Conservation (phyloP, 2,113 vertebrate species). For the Aptenodytes forsteri region DNA sequence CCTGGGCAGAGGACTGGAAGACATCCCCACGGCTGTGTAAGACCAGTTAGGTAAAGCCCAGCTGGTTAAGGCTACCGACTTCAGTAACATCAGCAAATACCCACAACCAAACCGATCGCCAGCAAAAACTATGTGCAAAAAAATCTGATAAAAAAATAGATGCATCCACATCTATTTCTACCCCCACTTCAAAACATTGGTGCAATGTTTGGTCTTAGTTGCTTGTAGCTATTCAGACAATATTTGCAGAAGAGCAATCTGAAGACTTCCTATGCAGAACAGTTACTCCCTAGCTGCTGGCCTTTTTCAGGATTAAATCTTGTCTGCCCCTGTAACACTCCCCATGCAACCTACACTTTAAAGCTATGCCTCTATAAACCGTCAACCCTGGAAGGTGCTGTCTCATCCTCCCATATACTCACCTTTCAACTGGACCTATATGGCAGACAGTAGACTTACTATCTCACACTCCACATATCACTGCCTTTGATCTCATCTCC, state of each 20-base stretch:
- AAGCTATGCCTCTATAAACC: not conserved
- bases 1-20: not conserved
- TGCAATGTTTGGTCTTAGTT: not conserved
- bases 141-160: not conserved
- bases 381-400: not conserved
- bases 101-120: rapidly evolving
- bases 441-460: not conserved
- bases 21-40: not conserved
- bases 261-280: not conserved
- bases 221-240: not conserved
- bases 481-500: not conserved
- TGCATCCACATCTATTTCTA: not conserved
- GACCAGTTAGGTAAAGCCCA: not conserved
- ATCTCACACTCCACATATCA: not conserved
- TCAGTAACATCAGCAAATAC: not conserved
- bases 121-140: not conserved
- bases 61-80: not conserved
- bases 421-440: not conserved
- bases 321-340: not conserved
- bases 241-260: not conserved
- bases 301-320: not conserved
- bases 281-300: not conserved
- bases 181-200: rapidly evolving
- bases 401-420: not conserved
- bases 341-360: not conserved